A percentile compares a stretch with the other conserved stretches of the same genome.
Evolutionary conservation across 2,113 vertebrate species (phyloP).

Genomic region (Zingel zingel): DNA sequence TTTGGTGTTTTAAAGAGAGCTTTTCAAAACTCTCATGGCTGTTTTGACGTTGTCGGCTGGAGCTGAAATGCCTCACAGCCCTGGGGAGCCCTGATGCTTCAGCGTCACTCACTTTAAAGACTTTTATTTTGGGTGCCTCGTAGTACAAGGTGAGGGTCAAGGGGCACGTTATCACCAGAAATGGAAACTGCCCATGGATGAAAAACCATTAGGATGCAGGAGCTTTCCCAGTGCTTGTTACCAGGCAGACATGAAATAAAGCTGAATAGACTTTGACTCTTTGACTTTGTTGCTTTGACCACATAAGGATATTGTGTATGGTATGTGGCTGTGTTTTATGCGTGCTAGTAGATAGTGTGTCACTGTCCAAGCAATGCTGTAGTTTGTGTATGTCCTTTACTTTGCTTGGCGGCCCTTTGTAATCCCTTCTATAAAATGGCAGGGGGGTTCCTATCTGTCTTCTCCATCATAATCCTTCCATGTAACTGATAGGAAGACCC

Average conservation of each 20-base stretch:
- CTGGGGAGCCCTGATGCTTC: slow-evolving; percentile 8
- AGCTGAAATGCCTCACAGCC: slow-evolving; percentile 10
- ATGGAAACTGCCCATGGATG: slow-evolving; percentile 31
- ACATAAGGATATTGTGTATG: slow-evolving; percentile 40
- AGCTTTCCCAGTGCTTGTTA: slow-evolving; percentile 7
- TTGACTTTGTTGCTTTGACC: slow-evolving; percentile 40
- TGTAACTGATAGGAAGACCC: slow-evolving; percentile 71
- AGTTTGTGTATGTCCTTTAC: slow-evolving; percentile 58
- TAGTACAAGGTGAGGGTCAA: slow-evolving; percentile 27
- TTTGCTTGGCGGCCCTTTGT: slow-evolving; percentile 36
- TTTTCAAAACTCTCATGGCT: slow-evolving; percentile 34
- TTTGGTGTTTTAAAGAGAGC: slow-evolving; percentile 3
- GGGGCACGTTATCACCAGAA: slow-evolving; percentile 40
- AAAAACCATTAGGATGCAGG: slow-evolving; percentile 45
- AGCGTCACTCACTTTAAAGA: slow-evolving; percentile 53
- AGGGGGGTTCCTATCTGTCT: slow-evolving; percentile 58
- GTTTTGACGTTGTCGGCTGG: slow-evolving; percentile 39
- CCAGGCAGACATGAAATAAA: slow-evolving; percentile 28
- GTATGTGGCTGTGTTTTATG: slow-evolving; percentile 33
- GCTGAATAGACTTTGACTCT: slow-evolving; percentile 27
- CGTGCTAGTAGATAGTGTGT: neutral
- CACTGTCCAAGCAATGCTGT: slow-evolving; percentile 51
- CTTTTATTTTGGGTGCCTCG: slow-evolving; percentile 65
- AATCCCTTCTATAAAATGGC: slow-evolving; percentile 62
- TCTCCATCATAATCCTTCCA: slow-evolving; percentile 60